Evolutionary conservation across 2,113 vertebrate genomes (phyloP), one percentile per base, ranked within the genome.

Genomic region (Onychostoma macrolepis): DNA sequence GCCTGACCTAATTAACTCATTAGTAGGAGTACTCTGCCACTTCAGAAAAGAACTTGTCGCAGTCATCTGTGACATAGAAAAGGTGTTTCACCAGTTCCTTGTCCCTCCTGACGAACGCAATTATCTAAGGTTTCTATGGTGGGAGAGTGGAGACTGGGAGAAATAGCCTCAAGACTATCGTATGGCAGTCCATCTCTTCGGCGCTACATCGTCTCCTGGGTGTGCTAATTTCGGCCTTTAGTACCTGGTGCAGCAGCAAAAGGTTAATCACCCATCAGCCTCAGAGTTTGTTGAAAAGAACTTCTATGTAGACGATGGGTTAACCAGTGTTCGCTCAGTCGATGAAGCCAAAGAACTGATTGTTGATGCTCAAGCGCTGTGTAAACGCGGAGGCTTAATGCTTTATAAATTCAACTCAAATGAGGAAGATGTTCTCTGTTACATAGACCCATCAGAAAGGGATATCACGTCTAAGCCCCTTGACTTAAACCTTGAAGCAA

Each of bases 1-100:
- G 2, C 75, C 82, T 78, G 82, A 85, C 28, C 41, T 85, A 26
- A 75, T 75, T 19, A 85, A 85, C 56, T 58, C 71, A 9, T 33
- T 88, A 21, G 41, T 85, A 2, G 77, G 76, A 80, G 33, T 50
- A 50, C 13, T 50, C 4, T 50, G 48, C 48, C 48, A 0, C 48
- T 50, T 50, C 13, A 50, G 48, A 1, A 17, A 50, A 1, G 15
- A 50, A 50, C 48, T 50, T 1, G 1, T 50, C 4, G 1, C 48
- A 50, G 48, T 50, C 48, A 50, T 13, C 15, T 50, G 48, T 2
- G 15, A 50, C 48, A 50, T 50, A 50, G 13, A 50, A 50, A 50
- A 50, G 12, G 15, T 50, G 48, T 50, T 50, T 15, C 13, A 50
- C 1, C 48, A 50, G 48, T 50, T 50, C 36, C 41, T 45, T 0